Evolutionary conservation across 2,888 invertebrate species (phyloP), one percentile per base, ranked within the genome.

Genomic region (Phortica okadai): DNA sequence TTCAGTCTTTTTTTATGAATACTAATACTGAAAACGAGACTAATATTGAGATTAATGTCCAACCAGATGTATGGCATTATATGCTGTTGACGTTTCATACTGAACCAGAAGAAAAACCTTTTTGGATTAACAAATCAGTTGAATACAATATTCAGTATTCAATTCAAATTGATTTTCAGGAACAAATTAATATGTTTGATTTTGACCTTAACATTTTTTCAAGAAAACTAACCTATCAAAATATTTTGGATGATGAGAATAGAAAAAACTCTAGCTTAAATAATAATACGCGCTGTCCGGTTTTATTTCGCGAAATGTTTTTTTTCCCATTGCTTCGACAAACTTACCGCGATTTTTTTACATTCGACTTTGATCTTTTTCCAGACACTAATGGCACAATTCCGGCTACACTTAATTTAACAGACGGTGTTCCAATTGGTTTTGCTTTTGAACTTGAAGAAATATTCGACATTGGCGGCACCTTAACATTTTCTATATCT

Each of bases 401-500:
- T 5, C 94, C 95, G 0, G 93, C 94, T 74, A 89, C 94, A 5
- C 90, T 97, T 41, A 95, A 96, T 86, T 88, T 97, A 66, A 94
- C 95, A 10, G 94, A 94, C 4, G 92, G 93, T 1, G 93, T 93
- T 82, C 92, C 94, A 44, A 93, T 94, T 62, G 93, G 94, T 0
- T 92, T 97, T 74, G 93, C 94, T 79, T 96, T 97, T 88, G 93
- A 93, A 76, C 92, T 97, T 11, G 94, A 94, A 56, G 93, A 95
- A 76, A 93, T 95, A 41, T 92, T 93, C 76, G 97, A 97, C 86
- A 94, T 95, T 50, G 97, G 97, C 0, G 97, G 97, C 0, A 96
- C 95, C 2, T 89, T 97, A 25, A 93, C 94, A 0, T 93, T 96
- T 80, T 95, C 95, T 73, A 92, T 96, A 0, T 95, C 95, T 74